Evolutionary conservation across 2,888 invertebrate genomes (phyloP), one percentile per base, ranked within the genome.

Genomic region (Biston betularia): DNA sequence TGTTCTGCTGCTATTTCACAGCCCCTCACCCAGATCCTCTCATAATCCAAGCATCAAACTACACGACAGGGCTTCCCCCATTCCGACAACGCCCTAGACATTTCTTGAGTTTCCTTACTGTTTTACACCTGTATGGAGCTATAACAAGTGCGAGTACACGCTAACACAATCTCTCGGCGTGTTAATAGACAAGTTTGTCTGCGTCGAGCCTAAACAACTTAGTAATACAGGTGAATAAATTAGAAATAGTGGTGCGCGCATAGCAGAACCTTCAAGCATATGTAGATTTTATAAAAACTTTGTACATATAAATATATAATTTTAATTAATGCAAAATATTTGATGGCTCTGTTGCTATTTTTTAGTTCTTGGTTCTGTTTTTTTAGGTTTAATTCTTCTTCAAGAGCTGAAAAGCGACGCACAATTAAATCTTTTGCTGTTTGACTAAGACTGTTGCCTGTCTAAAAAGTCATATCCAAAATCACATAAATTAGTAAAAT

Each of bases 171-270:
- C 64, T 68, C 57, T 56, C 65, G 65, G 63, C 66, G 57, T 68
- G 64, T 65, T 64, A 71, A 69, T 69, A 71, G 65, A 60, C 64
- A 72, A 68, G 69, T 72, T 68, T 68, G 73, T 68, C 62, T 60
- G 50, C 11, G 33, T 24, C 44, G n/a, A 55, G 65, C 55, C 60
- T 52, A 56, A 65, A 55, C 54, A 65, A 65, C 54, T 65, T 50
- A 4, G 44, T 59, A 59, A 55, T 55, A 35, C 35, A 52, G 54
- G 10, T 59, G 49, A 48, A 64, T 58, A 64, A 64, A 58, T 53
- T 64, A 64, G 24, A 40, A 46, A 54, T 38, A n/a, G 54, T 52
- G 7, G 42, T n/a, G 15, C 40, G 10, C 14, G 53, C 53, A 10
- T 10, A 10, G 14, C 35, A 14, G n/a, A 33, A 33, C 2, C 49